Evolutionary conservation across 2,113 vertebrate genomes (phyloP).

Genomic region (Ibidorhyncha struthersii): DNA sequence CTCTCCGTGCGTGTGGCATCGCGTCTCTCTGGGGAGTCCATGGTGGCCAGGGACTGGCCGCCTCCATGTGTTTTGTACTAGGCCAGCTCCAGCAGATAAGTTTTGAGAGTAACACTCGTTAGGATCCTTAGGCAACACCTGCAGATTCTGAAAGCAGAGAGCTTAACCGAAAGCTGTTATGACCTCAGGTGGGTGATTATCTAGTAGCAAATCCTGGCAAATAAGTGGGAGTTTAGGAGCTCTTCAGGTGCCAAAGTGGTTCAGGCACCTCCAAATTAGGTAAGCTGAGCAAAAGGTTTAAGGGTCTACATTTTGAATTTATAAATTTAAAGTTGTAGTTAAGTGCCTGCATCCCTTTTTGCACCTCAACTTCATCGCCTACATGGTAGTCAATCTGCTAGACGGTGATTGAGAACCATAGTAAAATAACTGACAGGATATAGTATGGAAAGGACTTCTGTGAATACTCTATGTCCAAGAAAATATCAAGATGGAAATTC

Average conservation of each 20-base stretch:
- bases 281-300: background rate
- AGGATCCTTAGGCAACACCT: background rate
- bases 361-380: background rate
- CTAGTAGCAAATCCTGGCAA: background rate
- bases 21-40: accelerated
- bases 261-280: background rate
- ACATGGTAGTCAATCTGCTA: background rate
- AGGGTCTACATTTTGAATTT: background rate
- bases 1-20: accelerated
- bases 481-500: background rate
- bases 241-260: background rate
- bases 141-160: background rate
- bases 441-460: background rate
- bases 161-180: background rate
- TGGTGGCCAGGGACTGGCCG: background rate
- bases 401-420: background rate
- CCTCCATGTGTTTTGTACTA: background rate
- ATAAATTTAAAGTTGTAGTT: background rate
- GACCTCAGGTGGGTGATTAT: background rate
- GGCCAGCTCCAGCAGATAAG: background rate
- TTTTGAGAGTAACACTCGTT: background rate
- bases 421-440: background rate
- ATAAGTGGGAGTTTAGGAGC: background rate
- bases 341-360: background rate
- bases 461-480: background rate